Conservation (phyloP, 2,888 invertebrate genomes). For the Ferrisia virgata region DNA sequence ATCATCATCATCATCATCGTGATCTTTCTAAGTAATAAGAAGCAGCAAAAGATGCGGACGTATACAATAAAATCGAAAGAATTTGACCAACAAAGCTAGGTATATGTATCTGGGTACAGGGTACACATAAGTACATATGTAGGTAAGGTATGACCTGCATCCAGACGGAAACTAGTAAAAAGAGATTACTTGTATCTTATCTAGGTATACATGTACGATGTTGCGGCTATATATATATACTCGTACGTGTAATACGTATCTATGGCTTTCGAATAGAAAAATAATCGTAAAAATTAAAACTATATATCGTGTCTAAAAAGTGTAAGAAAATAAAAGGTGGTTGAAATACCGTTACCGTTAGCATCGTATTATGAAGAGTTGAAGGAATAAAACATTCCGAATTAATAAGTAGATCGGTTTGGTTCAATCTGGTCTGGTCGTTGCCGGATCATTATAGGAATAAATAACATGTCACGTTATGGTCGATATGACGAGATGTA, state of each 20-base stretch:
- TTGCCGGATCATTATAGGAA: conserved; percentile 1
- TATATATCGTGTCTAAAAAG: conserved; percentile 5
- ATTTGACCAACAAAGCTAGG: not conserved
- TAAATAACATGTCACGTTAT: conserved; percentile 20
- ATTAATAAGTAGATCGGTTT: conserved; percentile 31
- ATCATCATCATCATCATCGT: too few relatives aligned
- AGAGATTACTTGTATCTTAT: conserved; percentile 19
- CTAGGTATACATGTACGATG: not conserved
- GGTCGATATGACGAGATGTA: not conserved
- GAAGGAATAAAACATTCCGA: not conserved
- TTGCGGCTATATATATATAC: not conserved
- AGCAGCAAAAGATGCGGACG: not conserved
- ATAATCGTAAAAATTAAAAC: conserved; percentile 30
- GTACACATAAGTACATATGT: too few relatives aligned
- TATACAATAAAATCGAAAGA: not conserved
- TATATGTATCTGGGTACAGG: too few relatives aligned
- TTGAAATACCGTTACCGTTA: conserved; percentile 10
- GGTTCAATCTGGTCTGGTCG: too few relatives aligned
- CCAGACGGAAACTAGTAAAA: conserved; percentile 10
- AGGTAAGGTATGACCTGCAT: too few relatives aligned
- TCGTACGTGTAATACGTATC: too few relatives aligned
- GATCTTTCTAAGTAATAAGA: too few relatives aligned
- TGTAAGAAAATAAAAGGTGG: too few relatives aligned
- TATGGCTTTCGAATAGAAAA: not conserved
- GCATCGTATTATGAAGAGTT: too few relatives aligned